These are phyloP conservation scores for Platerodrilus igneus DNA, from an alignment of 2,888 invertebrate species.

Conservation along the genomic window DNA sequence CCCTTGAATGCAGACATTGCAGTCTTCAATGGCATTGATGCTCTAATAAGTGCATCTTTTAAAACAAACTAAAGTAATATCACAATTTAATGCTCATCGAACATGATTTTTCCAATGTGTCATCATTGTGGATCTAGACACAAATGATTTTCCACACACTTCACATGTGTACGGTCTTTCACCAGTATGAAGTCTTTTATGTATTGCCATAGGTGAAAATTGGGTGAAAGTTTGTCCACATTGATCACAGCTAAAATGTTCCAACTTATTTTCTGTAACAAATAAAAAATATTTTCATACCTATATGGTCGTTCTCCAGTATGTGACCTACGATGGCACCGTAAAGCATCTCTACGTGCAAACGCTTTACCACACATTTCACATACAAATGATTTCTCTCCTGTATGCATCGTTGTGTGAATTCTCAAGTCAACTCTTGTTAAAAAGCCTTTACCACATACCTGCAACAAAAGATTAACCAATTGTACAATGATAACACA, in stretches of 20 bases:
- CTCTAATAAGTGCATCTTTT: no score
- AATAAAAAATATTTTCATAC: conserved; percentile 25
- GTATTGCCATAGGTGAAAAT: conserved; percentile 61
- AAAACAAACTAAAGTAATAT: no score
- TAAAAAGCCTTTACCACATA: conserved; percentile 57
- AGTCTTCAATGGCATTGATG: no score
- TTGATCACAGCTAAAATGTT: conserved; percentile 53
- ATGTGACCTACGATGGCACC: conserved; percentile 56
- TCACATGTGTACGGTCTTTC: conserved; percentile 59
- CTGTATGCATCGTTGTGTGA: conserved; percentile 59
- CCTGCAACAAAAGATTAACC: conserved; percentile 29
- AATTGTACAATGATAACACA: not conserved
- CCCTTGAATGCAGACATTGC: no score
- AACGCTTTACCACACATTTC: conserved; percentile 60
- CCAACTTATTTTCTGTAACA: no score
- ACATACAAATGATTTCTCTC: conserved; percentile 58
- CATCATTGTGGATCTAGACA: conserved; percentile 57
- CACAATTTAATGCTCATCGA: no score
- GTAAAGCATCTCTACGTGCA: conserved; percentile 55
- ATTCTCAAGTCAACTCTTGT: conserved; percentile 57
- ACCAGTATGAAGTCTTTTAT: conserved; percentile 58
- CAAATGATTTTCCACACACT: conserved; percentile 54
- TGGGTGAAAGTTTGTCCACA: conserved; percentile 61
- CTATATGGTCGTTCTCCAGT: conserved; percentile 56
- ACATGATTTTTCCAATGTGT: conserved; percentile 55